Evolutionary conservation across 2,797 vertebrate genomes (phyloP), one percentile per base, ranked within the genome.

Genomic region (Chiloscyllium punctatum): DNA sequence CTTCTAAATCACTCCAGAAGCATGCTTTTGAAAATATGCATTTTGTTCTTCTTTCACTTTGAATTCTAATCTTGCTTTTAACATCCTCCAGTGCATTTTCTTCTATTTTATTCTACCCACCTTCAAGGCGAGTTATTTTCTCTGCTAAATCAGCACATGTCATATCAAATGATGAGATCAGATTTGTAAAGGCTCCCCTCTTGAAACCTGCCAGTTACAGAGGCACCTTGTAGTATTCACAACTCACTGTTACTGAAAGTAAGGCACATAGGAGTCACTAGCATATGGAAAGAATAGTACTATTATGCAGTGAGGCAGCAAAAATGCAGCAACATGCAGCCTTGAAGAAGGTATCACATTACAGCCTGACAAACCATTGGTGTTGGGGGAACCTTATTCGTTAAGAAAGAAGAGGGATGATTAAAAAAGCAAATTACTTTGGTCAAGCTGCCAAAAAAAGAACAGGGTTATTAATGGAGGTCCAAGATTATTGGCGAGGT

Each of bases 161-260:
- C 94, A 95, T 72, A 77, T 77, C 69, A 95, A 95, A 95, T 95
- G 94, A 95, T 95, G 94, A 95, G 71, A 95, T 95, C 94, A 95
- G 94, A 95, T 95, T 74, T n/a, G 69, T 69, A 69, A 69, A 92
- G 62, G 90, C 66, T 92, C 62, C 72, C 66, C 90, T 37, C 90
- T 42, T 92, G 90, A 92, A 92, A 92, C 23, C 90, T 92, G 90
- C n/a, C 42, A 51, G 42, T 77, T 53, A 51, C 23, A 95, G 71
- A 95, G 94, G 94, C 94, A 95, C 69, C 71, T 95, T 95, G 48
- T 95, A 74, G 27, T 53, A 77, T 95, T 95, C 94, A 72, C 94
- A 95, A 16, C 69, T 77, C 48, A 95, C 71, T 95, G 27, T 95
- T 33, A n/a, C 69, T 95, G 71, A 74, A 95, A 95, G 71, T 95